Evolutionary conservation across 2,797 vertebrate species (phyloP), one percentile per base, ranked within the genome.

Genomic region (Anisognathus igniventris): DNA sequence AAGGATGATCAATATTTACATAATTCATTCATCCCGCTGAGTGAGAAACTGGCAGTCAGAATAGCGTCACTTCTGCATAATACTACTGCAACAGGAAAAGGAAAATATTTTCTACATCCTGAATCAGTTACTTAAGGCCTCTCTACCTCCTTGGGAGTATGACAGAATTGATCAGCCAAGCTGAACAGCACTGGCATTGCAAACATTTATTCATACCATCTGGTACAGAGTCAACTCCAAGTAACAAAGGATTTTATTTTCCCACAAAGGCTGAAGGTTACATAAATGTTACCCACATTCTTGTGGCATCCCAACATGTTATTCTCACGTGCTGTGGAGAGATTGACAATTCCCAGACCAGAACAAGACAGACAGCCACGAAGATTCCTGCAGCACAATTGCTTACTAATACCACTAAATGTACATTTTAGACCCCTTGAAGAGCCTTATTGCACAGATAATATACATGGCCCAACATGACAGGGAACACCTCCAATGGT

Each of bases 181-280:
- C 92, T 96, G 95, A 96, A 91, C 92, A 93, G 50, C 93, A 77
- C 86, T 97, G 93, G 95, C 94, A 96, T 95, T 91, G 81, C 92
- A 95, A 88, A 86, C 90, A 94, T 94, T 97, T 97, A 95, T 95
- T 95, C 94, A 93, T 95, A 96, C 96, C 96, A 94, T 97, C 95
- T 97, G 97, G 88, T 94, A 58, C 31, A 62, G 71, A 97, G 93
- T 97, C 95, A 96, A 87, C 86, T 94, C 91, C 96, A 95, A 96
- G 88, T 83, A 97, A 96, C 93, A 97, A 97, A 96, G 76, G 91
- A 90, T 89, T 96, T 97, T 96, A 96, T 96, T 97, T 97, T 96
- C 95, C 94, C 95, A 95, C 94, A 96, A 96, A 93, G 91, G 95
- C 94, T 96, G 92, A 97, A 96, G 84, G 82, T 81, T 92, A 86